A percentile compares a stretch with the other conserved stretches of the same genome.
These are phyloP conservation scores for Dendrolimus punctatus DNA, from an alignment of 1,140 invertebrate species.

Conservation along the genomic window DNA sequence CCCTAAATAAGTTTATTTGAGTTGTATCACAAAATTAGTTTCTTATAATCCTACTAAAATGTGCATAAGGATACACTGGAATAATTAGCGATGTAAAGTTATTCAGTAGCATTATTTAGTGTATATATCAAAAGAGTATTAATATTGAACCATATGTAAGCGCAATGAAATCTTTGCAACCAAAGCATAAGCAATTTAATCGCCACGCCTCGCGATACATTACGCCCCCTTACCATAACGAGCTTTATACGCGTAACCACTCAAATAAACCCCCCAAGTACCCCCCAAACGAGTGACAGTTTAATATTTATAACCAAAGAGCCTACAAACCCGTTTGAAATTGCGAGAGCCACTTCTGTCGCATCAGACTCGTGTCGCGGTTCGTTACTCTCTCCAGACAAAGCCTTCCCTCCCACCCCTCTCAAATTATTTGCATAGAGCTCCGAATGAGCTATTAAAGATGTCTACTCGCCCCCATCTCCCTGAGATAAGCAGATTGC, in stretches of 20 bases:
- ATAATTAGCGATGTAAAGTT: no score
- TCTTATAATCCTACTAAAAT: no score
- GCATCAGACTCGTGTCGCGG: constrained; percentile 41
- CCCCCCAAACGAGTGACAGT: constrained; percentile 25
- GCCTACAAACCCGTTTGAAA: constrained; percentile 46
- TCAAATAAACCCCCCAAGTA: constrained; percentile 13
- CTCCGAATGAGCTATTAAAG: constrained; percentile 68
- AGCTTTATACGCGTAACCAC: constrained; percentile 40
- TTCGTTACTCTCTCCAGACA: constrained; percentile 62
- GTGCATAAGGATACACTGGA: no score
- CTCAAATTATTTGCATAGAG: constrained; percentile 67
- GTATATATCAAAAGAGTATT: no score
- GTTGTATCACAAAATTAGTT: no score
- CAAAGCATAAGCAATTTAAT: neutral
- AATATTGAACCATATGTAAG: no score
- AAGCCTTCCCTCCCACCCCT: constrained; percentile 43
- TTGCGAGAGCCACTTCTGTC: constrained; percentile 41
- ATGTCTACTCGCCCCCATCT: constrained; percentile 37
- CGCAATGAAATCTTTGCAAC: no score
- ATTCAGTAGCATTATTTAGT: no score
- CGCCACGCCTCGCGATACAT: constrained; percentile 26
- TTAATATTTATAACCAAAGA: constrained; percentile 52
- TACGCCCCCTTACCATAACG: constrained; percentile 27
- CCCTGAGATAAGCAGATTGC: constrained; percentile 57
- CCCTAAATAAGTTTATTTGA: no score